phyloP scores from a whole-genome alignment of 2,797 vertebrate species.

The Cryptoprocta ferox region DNA sequence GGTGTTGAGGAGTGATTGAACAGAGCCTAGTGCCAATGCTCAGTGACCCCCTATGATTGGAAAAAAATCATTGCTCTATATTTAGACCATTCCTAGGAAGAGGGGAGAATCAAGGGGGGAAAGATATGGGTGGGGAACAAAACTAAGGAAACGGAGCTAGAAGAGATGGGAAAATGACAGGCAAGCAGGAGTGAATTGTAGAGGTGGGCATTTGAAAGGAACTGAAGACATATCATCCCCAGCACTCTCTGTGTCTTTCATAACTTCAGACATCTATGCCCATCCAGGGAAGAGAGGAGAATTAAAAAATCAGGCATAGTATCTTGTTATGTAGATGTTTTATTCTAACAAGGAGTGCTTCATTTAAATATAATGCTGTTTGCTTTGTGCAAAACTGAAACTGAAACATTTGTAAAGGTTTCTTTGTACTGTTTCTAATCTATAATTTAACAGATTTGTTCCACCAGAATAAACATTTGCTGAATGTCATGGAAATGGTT shows the following conservation, averaged over 20 bases:
- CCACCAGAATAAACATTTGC: constrained; percentile 68
- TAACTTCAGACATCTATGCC: neutral
- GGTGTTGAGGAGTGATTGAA: neutral
- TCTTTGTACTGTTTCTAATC: constrained; percentile 73
- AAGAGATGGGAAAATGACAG: neutral
- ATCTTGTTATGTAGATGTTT: neutral
- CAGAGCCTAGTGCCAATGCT: neutral
- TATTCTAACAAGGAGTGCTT: constrained; percentile 47
- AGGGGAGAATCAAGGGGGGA: neutral
- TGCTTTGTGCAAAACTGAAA: constrained; percentile 66
- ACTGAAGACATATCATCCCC: neutral
- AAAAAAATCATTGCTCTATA: neutral
- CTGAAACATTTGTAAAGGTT: constrained; percentile 56
- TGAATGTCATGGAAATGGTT: constrained; percentile 63
- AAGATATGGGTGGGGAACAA: neutral
- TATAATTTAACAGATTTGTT: constrained; percentile 78
- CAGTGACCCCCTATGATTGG: neutral
- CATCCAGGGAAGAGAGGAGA: neutral
- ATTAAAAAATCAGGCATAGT: neutral
- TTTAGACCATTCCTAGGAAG: neutral
- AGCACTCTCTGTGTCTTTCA: neutral
- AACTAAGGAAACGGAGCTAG: neutral
- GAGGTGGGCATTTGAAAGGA: neutral
- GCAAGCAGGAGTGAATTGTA: neutral
- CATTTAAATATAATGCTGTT: constrained; percentile 47